Percentiles rank a stretch among this genome's conserved stretches.
These are phyloP conservation scores for Oscheius myriophilus DNA, from an alignment of 2,888 invertebrate species.

Conservation along the genomic window DNA sequence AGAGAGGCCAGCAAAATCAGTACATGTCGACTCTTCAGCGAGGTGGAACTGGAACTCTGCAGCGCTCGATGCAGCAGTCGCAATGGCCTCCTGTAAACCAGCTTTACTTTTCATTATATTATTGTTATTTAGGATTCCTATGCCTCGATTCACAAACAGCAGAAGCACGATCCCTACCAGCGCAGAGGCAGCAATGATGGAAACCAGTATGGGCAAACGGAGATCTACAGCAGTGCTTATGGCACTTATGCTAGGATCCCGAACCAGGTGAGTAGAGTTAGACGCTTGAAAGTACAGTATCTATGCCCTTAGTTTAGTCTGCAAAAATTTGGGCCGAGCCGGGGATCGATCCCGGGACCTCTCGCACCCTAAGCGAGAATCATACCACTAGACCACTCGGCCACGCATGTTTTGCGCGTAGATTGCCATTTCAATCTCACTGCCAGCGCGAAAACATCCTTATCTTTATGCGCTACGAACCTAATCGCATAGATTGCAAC, in stretches of 20 bases:
- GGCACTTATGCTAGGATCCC: conserved; percentile 54
- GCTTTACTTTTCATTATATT: neutral
- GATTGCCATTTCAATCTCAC: no score
- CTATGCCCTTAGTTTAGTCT: no score
- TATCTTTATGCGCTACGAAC: no score
- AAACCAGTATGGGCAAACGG: conserved; percentile 36
- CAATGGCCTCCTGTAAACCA: conserved; percentile 24
- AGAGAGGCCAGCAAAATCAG: conserved; percentile 35
- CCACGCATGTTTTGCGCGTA: no score
- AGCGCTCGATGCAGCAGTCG: conserved; percentile 19
- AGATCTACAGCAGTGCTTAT: conserved; percentile 44
- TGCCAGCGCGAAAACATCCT: no score
- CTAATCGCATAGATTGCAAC: no score
- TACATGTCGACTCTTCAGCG: conserved; percentile 44
- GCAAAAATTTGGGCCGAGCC: no score
- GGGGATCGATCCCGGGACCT: no score
- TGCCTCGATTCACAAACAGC: conserved; percentile 54
- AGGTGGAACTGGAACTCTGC: conserved; percentile 37
- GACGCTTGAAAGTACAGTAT: neutral
- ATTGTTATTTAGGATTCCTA: conserved; percentile 40
- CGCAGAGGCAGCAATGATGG: conserved; percentile 39
- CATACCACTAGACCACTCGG: no score
- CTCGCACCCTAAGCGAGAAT: no score
- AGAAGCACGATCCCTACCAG: conserved; percentile 34
- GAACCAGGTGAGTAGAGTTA: conserved; percentile 23